Percentiles rank a stretch among this genome's conserved stretches.
Evolutionary conservation across 2,888 invertebrate genomes (phyloP).

Genomic region (Drosophila monieri): DNA sequence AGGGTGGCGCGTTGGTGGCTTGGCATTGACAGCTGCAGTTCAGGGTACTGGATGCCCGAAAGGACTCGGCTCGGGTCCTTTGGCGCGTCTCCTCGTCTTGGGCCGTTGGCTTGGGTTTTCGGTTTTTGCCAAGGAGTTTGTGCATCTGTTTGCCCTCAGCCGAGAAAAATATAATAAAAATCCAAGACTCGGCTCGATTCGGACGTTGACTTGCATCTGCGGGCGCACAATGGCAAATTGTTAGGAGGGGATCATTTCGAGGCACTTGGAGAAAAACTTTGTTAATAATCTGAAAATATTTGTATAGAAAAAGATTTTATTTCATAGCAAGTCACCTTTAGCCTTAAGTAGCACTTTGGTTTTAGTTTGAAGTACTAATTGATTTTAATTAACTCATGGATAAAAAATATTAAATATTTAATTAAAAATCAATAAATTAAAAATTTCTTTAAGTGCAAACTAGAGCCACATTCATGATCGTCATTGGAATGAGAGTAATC

Average conservation of each 20-base stretch:
- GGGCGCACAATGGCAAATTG: slow-evolving; percentile 63
- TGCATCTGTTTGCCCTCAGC: slow-evolving; percentile 71
- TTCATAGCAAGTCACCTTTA: background rate
- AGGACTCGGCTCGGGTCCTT: slow-evolving; percentile 52
- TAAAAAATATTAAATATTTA: background rate
- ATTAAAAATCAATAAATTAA: background rate
- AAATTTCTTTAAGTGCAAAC: slow-evolving; percentile 9
- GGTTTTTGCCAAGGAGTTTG: slow-evolving; percentile 69
- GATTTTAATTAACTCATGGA: background rate
- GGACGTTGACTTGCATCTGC: slow-evolving; percentile 83
- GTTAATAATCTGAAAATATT: slow-evolving; percentile 1
- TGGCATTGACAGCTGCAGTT: slow-evolving; percentile 64
- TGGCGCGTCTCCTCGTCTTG: slow-evolving; percentile 59
- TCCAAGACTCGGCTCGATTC: slow-evolving; percentile 40
- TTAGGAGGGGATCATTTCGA: slow-evolving; percentile 49
- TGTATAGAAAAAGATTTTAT: background rate
- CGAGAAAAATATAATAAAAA: slow-evolving; percentile 16
- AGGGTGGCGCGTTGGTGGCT: slow-evolving; percentile 79
- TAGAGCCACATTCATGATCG: slow-evolving; percentile 28
- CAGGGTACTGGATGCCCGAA: slow-evolving; percentile 3
- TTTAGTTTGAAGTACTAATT: background rate
- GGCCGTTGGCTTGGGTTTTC: slow-evolving; percentile 50
- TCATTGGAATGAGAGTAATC: slow-evolving; percentile 63
- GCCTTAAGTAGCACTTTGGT: background rate
- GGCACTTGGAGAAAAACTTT: slow-evolving; percentile 52